Base-by-base conservation (phyloP, 2,113 vertebrate genomes). In the Ceyx melanurus region DNA sequence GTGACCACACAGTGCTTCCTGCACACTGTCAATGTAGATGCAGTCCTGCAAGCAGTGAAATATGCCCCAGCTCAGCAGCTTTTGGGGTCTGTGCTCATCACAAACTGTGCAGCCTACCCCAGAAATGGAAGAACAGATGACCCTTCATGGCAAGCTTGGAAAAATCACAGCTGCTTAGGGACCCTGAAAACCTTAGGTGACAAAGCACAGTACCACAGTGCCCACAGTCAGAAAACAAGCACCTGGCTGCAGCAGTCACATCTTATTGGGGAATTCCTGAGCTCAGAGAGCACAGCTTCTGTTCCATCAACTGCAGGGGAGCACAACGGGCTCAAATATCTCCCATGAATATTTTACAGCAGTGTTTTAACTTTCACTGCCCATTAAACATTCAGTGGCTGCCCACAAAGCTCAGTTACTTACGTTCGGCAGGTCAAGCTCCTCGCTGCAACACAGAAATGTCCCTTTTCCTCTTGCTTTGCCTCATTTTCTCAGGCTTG, bases 301-400 rank as follows among this genome's bases (percentile, higher is more conserved):
- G 65, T 25, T 37, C n/a, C 1, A 33, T 13, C 40, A 50, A 43
- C 91, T 8, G 37, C 1, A 20, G n/a, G 21, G 17, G 11, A 75
- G 25, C 2, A 66, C 76, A 70, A 13, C 2, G 16, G 22, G 77
- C 75, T 97, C 90, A 46, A 4, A 13, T 82, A 76, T 31, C 94
- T 70, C 5, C 62, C 72, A 79, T 88, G 1, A 89, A 94, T 96
- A 95, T 93, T 96, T 95, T 58, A 95, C 64, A 67, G 1, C 43
- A 2, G 28, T 6, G 81, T n/a, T 43, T 48, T 17, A 37, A 10
- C 61, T 86, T 73, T 50, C 66, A 45, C 40, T 21, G 40, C 1
- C 54, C 45, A 96, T 97, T 56, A 96, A 97, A 95, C 76, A 97
- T 97, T 96, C 81, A 97, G 33, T 21, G 40, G 60, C 37, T 22